Conservation (phyloP, 2,113 vertebrate genomes). For the Mormyrus iriodes region DNA sequence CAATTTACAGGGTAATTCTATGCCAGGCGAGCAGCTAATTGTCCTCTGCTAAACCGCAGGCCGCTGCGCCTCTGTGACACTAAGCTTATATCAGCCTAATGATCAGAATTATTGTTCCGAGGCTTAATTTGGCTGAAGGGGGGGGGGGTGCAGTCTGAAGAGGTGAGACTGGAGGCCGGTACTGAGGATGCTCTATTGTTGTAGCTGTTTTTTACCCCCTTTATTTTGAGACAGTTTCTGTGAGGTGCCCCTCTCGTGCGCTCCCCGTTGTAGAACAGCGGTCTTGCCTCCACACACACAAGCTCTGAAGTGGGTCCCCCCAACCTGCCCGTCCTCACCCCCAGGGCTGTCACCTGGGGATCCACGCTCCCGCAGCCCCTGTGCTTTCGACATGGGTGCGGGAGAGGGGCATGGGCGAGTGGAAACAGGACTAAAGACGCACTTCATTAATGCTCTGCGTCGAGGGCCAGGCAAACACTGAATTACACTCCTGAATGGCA, state of each 20-base stretch:
- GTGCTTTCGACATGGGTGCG: neutral
- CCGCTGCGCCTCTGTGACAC: slow-evolving; percentile 55
- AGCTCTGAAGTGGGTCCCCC: neutral
- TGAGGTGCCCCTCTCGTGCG: neutral
- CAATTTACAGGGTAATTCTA: slow-evolving; percentile 67
- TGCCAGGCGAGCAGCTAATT: slow-evolving; percentile 64
- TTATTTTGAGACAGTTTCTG: slow-evolving; percentile 15
- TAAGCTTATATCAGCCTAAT: slow-evolving; percentile 61
- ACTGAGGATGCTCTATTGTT: neutral
- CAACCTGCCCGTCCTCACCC: neutral
- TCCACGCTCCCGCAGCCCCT: neutral
- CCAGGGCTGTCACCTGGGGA: neutral
- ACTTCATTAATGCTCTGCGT: neutral
- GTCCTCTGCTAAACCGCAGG: slow-evolving; percentile 61
- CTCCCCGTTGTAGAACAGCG: neutral
- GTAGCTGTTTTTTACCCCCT: neutral
- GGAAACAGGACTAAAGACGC: neutral
- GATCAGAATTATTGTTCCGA: slow-evolving; percentile 53
- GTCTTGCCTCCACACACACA: neutral
- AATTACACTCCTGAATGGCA: neutral
- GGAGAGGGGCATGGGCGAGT: neutral
- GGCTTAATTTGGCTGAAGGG: slow-evolving; percentile 28
- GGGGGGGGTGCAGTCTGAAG: neutral
- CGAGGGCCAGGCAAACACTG: neutral
- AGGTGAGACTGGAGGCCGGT: neutral